Evolutionary conservation across 2,888 invertebrate species (phyloP).

Genomic region (Drosophila testacea): DNA sequence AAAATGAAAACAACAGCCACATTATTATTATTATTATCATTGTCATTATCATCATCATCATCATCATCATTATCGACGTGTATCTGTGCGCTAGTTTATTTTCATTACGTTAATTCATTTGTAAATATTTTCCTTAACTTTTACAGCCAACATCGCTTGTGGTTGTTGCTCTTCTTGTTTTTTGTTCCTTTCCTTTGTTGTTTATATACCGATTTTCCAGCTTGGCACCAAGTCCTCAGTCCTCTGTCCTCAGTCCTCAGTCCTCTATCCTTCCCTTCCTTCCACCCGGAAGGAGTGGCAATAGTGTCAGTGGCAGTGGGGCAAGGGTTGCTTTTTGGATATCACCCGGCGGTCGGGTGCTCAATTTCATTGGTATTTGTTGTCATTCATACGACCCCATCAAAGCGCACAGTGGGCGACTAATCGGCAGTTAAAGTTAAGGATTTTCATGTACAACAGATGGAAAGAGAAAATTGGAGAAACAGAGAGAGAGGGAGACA

Average conservation of each 20-base stretch:
- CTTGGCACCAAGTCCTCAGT: slow-evolving; percentile 14
- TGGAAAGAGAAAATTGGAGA: not conserved
- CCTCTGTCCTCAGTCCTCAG: too few species aligned
- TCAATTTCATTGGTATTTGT: slow-evolving; percentile 60
- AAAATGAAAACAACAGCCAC: slow-evolving; percentile 6
- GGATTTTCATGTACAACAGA: slow-evolving; percentile 16
- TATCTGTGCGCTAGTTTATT: slow-evolving; percentile 71
- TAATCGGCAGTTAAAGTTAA: slow-evolving; percentile 41
- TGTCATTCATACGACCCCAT: slow-evolving; percentile 57
- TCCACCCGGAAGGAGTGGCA: not conserved
- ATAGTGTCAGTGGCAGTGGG: slow-evolving; percentile 3
- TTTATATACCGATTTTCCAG: slow-evolving; percentile 73
- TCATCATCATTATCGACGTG: slow-evolving; percentile 20
- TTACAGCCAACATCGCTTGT: slow-evolving; percentile 56
- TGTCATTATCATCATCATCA: slow-evolving; percentile 7
- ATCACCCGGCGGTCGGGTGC: slow-evolving; percentile 22
- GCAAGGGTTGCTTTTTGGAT: slow-evolving; percentile 33
- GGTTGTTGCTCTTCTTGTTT: slow-evolving; percentile 17
- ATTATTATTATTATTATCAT: slow-evolving; percentile 26
- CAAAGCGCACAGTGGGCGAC: slow-evolving; percentile 62
- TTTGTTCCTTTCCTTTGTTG: slow-evolving; percentile 47
- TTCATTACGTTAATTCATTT: slow-evolving; percentile 80
- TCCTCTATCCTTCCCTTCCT: not conserved
- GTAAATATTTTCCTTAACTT: slow-evolving; percentile 79
- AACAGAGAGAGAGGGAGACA: not conserved